Conservation (phyloP, 2,888 invertebrate genomes). For the Nymphalis polychloros region DNA sequence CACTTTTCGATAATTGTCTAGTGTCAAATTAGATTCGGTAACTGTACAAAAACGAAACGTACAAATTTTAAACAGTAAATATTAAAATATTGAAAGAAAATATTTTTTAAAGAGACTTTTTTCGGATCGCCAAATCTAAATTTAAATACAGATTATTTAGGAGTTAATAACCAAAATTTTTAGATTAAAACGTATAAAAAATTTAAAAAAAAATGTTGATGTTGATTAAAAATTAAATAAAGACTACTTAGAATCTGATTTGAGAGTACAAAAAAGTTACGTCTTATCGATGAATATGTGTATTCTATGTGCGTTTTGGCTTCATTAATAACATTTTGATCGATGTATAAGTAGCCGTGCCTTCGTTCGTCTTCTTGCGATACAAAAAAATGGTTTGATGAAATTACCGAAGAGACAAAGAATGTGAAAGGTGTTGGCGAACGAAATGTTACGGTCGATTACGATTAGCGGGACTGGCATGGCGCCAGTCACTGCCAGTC, state of each 20-base stretch:
- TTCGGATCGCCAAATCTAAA: slow-evolving; percentile 81
- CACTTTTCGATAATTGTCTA: slow-evolving; percentile 77
- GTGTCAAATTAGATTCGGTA: slow-evolving; percentile 82
- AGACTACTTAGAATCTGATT: slow-evolving; percentile 81
- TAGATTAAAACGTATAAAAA: slow-evolving; percentile 44
- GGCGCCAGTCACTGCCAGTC: slow-evolving; percentile 46
- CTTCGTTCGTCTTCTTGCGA: slow-evolving; percentile 77
- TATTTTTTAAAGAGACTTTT: slow-evolving; percentile 81
- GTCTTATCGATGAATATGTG: slow-evolving; percentile 72
- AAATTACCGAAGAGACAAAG: slow-evolving; percentile 45
- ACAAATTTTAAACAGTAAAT: slow-evolving; percentile 81
- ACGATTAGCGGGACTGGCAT: slow-evolving; percentile 19
- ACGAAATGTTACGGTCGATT: slow-evolving; percentile 35
- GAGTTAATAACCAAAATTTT: slow-evolving; percentile 66
- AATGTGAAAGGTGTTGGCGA: slow-evolving; percentile 43
- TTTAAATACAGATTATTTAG: slow-evolving; percentile 80
- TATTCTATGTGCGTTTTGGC: slow-evolving; percentile 79
- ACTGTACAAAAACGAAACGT: slow-evolving; percentile 79
- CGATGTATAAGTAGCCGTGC: slow-evolving; percentile 78
- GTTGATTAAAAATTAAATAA: slow-evolving; percentile 68
- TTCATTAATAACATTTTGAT: slow-evolving; percentile 65
- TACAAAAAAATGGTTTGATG: slow-evolving; percentile 46
- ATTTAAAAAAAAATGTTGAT: slow-evolving; percentile 69
- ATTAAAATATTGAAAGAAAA: slow-evolving; percentile 70
- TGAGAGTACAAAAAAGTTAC: slow-evolving; percentile 79